phyloP scores from a whole-genome alignment of 2,113 vertebrate genomes.

The Datnioides undecimradiatus region DNA sequence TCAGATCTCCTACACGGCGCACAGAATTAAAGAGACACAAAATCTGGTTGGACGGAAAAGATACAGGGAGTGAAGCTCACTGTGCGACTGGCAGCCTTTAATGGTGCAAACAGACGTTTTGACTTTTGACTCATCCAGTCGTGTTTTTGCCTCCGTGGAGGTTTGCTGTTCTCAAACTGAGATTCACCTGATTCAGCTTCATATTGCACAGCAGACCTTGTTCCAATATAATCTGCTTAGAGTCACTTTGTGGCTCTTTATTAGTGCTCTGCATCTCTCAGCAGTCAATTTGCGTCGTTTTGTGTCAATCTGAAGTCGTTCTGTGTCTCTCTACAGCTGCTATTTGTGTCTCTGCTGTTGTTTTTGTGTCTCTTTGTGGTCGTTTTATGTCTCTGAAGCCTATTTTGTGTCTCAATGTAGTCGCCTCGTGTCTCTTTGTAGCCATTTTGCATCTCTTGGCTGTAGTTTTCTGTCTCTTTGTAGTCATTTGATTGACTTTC shows the following conservation, averaged over 20 bases:
- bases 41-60: background rate
- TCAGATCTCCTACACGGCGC: background rate
- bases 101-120: background rate
- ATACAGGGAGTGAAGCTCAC: too few relatives aligned
- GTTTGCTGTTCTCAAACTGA: background rate
- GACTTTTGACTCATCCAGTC: background rate
- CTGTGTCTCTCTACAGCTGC: background rate
- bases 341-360: background rate
- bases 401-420: background rate
- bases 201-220: too few relatives aligned
- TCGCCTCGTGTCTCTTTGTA: too few relatives aligned
- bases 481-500: conserved; percentile 3
- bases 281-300: background rate
- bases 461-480: background rate
- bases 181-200: background rate
- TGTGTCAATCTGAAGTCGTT: background rate
- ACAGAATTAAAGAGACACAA: background rate
- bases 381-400: background rate
- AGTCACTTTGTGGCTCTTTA: background rate
- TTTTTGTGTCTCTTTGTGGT: background rate
- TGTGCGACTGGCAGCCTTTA: background rate
- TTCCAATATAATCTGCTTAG: background rate
- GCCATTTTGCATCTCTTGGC: background rate
- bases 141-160: too few relatives aligned
- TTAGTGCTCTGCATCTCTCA: background rate